phyloP scores from a whole-genome alignment of 2,113 vertebrate species.

The Herpailurus yagouaroundi region DNA sequence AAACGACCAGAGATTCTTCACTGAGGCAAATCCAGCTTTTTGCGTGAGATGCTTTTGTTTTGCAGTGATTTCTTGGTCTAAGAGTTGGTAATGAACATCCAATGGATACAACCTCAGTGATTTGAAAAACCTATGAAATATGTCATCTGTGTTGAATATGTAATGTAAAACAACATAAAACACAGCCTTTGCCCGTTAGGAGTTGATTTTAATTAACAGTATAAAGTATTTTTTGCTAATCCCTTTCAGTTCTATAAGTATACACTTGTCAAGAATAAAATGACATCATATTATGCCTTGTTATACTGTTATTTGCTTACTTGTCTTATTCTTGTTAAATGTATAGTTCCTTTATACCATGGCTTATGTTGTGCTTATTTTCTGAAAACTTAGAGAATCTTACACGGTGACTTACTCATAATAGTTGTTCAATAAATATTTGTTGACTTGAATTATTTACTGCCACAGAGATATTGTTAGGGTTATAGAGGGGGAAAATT shows the following conservation, averaged over 20 bases:
- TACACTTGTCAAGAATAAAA: neutral
- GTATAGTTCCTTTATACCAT: neutral
- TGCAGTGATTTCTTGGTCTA: neutral
- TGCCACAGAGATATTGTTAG: neutral
- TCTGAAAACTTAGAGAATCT: neutral
- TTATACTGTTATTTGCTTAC: neutral
- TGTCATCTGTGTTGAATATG: neutral
- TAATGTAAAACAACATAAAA: neutral
- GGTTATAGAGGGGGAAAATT: neutral
- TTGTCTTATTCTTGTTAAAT: neutral
- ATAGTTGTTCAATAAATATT: conserved; percentile 24
- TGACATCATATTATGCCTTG: neutral
- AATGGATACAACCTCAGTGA: neutral
- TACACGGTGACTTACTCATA: neutral
- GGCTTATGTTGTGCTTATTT: neutral
- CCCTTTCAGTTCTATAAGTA: neutral
- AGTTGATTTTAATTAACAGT: neutral
- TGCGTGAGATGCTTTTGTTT: neutral
- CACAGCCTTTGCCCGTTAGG: neutral
- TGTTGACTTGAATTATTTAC: conserved; percentile 32
- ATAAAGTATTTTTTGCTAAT: neutral
- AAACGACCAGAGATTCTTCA: neutral
- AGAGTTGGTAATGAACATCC: neutral
- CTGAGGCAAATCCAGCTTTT: neutral
- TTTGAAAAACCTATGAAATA: neutral